A percentile compares a stretch with the other conserved stretches of the same genome.
Conservation (phyloP, 2,113 vertebrate species). For the Piprites chloris region DNA sequence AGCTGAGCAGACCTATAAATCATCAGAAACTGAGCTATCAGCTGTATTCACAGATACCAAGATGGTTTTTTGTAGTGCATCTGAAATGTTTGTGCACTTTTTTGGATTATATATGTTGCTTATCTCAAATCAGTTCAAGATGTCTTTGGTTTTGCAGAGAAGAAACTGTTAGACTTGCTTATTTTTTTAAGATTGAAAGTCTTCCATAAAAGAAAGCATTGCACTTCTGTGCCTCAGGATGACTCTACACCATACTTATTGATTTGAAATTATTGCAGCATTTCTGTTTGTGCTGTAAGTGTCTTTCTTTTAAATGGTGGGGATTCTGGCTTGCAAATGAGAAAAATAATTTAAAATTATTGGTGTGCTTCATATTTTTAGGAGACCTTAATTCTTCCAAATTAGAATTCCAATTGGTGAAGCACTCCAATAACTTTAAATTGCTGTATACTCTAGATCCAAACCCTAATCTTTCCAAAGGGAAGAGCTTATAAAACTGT, state of each 20-base stretch:
- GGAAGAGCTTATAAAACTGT: slow-evolving; percentile 5
- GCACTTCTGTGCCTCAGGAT: slow-evolving; percentile 47
- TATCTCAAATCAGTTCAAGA: slow-evolving; percentile 8
- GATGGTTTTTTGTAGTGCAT: neutral
- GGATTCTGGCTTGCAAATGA: slow-evolving; percentile 47
- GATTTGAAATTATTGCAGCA: slow-evolving; percentile 65
- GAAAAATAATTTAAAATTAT: slow-evolving; percentile 73
- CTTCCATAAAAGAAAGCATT: slow-evolving; percentile 26
- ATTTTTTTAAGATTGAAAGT: slow-evolving; percentile 48
- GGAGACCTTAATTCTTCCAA: slow-evolving; percentile 66
- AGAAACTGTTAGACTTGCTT: slow-evolving; percentile 43
- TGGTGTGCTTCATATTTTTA: slow-evolving; percentile 67
- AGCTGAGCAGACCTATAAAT: neutral
- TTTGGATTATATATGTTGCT: neutral
- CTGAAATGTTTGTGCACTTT: neutral
- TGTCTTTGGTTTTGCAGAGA: slow-evolving; percentile 16
- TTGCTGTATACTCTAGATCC: slow-evolving; percentile 41
- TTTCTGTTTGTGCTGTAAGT: slow-evolving; percentile 57
- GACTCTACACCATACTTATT: neutral
- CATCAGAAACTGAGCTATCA: neutral
- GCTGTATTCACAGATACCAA: neutral
- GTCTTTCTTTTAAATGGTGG: slow-evolving; percentile 50
- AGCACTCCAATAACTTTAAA: slow-evolving; percentile 64
- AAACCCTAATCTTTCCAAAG: slow-evolving; percentile 23
- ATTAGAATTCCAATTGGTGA: slow-evolving; percentile 70